These are phyloP conservation scores for Stenurella melanura DNA, from an alignment of 2,888 invertebrate genomes.

Conservation along the genomic window DNA sequence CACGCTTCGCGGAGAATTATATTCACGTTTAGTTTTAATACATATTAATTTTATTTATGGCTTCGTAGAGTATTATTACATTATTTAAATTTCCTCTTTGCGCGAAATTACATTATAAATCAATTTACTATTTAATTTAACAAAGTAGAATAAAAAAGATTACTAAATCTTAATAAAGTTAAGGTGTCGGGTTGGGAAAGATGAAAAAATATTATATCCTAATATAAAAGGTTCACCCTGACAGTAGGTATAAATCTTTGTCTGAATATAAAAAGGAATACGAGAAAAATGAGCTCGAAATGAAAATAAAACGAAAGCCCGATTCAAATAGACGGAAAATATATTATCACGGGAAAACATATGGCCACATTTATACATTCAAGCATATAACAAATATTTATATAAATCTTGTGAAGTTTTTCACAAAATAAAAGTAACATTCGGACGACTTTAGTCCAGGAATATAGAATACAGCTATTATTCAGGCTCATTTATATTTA, in stretches of 20 bases:
- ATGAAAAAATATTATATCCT: slow-evolving; percentile 73
- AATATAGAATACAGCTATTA: not conserved
- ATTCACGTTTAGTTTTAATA: slow-evolving; percentile 15
- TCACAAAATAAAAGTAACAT: slow-evolving; percentile 24
- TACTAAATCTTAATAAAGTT: slow-evolving; percentile 69
- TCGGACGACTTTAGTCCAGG: not conserved
- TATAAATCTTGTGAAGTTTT: slow-evolving; percentile 49
- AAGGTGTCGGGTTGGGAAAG: slow-evolving; percentile 64
- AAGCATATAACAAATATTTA: slow-evolving; percentile 59
- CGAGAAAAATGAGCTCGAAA: slow-evolving; percentile 73
- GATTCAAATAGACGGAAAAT: slow-evolving; percentile 72
- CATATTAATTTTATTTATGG: slow-evolving; percentile 39
- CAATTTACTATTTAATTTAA: slow-evolving; percentile 62
- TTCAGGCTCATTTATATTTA: not conserved
- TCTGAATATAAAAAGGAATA: slow-evolving; percentile 72
- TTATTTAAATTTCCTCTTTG: slow-evolving; percentile 42
- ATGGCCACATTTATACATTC: slow-evolving; percentile 63
- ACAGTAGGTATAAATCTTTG: slow-evolving; percentile 73
- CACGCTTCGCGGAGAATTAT: slow-evolving; percentile 6
- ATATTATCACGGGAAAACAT: slow-evolving; percentile 69
- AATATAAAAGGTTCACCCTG: slow-evolving; percentile 69
- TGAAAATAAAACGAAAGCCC: slow-evolving; percentile 72
- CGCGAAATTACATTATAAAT: slow-evolving; percentile 55
- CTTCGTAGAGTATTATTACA: slow-evolving; percentile 28
- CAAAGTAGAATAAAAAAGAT: slow-evolving; percentile 62